phyloP scores from a whole-genome alignment of 2,113 vertebrate genomes.

The Poicephalus meyeri region DNA sequence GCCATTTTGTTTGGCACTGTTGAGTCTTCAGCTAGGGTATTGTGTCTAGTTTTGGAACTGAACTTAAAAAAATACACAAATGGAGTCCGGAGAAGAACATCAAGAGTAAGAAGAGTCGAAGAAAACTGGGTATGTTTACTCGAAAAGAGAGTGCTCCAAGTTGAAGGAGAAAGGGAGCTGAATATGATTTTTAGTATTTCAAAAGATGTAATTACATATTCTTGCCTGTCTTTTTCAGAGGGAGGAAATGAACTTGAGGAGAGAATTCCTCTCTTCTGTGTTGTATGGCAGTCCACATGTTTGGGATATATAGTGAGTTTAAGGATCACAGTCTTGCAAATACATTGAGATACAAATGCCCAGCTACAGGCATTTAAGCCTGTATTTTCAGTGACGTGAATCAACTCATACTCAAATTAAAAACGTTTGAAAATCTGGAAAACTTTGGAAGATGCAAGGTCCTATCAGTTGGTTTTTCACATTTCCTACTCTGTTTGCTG shows the following conservation, averaged over 20 bases:
- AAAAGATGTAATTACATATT: neutral
- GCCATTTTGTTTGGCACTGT: neutral
- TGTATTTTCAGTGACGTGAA: neutral
- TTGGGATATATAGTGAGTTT: neutral
- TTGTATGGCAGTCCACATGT: neutral
- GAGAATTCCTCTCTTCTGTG: neutral
- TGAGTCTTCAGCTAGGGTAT: neutral
- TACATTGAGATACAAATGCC: fast-evolving
- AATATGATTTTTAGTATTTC: neutral
- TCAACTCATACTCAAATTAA: neutral
- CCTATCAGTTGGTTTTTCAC: neutral
- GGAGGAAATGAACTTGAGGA: neutral
- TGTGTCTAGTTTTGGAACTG: neutral
- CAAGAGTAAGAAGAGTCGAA: neutral
- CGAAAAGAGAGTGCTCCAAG: neutral
- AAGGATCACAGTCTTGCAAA: neutral
- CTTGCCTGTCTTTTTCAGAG: neutral
- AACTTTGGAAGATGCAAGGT: neutral
- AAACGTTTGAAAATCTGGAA: neutral
- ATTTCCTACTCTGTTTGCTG: neutral
- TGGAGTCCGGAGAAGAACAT: neutral
- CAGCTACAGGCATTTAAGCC: neutral
- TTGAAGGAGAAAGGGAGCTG: neutral
- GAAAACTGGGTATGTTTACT: neutral
- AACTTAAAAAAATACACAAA: neutral